A percentile compares a stretch with the other conserved stretches of the same genome.
Evolutionary conservation across 1,140 invertebrate genomes (phyloP).

Genomic region (Wasmannia auropunctata): DNA sequence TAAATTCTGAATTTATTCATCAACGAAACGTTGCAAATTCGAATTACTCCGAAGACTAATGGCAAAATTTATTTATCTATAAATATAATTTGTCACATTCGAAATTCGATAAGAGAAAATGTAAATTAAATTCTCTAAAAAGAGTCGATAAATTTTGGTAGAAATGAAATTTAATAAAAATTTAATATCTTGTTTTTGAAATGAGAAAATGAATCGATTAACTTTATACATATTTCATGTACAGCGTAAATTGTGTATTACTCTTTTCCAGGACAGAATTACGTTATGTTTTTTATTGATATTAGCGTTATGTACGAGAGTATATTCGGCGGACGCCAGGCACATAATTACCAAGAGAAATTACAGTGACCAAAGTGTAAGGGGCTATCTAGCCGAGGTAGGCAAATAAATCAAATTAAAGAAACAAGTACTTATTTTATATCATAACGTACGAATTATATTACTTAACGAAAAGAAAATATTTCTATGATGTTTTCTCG

Average conservation of each 20-base stretch:
- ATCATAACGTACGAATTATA: background rate
- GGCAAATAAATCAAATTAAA: conserved; percentile 26
- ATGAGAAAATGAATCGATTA: background rate
- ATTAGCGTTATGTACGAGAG: conserved; percentile 69
- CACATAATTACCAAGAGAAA: conserved; percentile 87
- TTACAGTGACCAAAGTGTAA: conserved; percentile 91
- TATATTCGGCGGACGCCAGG: conserved; percentile 72
- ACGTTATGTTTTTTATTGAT: conserved; percentile 69
- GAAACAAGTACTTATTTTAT: background rate
- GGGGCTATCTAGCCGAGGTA: conserved; percentile 93
- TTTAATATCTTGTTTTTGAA: background rate
- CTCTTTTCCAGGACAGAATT: conserved; percentile 62
- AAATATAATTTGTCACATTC: background rate
- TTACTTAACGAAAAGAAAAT: background rate
- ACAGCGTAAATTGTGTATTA: background rate
- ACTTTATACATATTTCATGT: background rate
- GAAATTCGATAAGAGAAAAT: background rate
- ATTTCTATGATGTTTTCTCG: no score
- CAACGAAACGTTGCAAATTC: background rate
- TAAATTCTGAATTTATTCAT: background rate
- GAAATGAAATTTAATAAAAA: background rate
- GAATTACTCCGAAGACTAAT: background rate
- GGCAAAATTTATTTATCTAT: background rate
- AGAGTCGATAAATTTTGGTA: background rate
- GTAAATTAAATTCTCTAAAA: background rate